Evolutionary conservation across 2,797 vertebrate species (phyloP), one percentile per base, ranked within the genome.

Genomic region (Odontamblyopus rebecca): DNA sequence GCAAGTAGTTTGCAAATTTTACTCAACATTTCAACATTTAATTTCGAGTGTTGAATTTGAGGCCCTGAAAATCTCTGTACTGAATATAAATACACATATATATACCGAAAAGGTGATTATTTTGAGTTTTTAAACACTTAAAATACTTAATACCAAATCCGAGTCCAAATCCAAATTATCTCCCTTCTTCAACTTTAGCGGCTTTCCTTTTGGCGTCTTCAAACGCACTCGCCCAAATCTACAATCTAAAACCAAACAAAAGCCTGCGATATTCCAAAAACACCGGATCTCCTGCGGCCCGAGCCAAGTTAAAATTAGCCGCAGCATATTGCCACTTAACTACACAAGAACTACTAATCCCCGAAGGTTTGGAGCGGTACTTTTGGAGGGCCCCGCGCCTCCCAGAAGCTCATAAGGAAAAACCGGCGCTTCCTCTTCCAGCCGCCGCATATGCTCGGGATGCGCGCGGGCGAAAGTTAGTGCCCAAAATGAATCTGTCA

Each of bases 401-500:
- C 23, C 12, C n/a, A 8, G 50, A 51, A 66, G 64, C 63, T 48
- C 13, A 5, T 19, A 29, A 50, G 19, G 30, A 19, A 0, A 66
- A 0, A 66, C 54, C 23, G 11, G 1, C 6, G 30, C 18, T 7
- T 48, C 12, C 29, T 61, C 59, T 62, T 63, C 69, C 65, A 76
- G 68, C 38, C 63, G 18, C 54, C 50, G 73, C 82, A 82, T 82
- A 62, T 76, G 80, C 54, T 76, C 54, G 65, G 69, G 66, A 78
- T 79, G 32, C 66, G 59, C 74, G 63, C 73, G 74, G 64, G 78
- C 64, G 74, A 77, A 84, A 84, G 73, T 77, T 82, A 72, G 67
- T 61, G 82, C 73, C 73, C 74, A 67, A 69, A 81, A 81, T 61
- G 66, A 71, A 86, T 84, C 76, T 65, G 74, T 79, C 76, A 79